phyloP scores from a whole-genome alignment of 2,797 vertebrate genomes.

The Rousettus madagascariensis region DNA sequence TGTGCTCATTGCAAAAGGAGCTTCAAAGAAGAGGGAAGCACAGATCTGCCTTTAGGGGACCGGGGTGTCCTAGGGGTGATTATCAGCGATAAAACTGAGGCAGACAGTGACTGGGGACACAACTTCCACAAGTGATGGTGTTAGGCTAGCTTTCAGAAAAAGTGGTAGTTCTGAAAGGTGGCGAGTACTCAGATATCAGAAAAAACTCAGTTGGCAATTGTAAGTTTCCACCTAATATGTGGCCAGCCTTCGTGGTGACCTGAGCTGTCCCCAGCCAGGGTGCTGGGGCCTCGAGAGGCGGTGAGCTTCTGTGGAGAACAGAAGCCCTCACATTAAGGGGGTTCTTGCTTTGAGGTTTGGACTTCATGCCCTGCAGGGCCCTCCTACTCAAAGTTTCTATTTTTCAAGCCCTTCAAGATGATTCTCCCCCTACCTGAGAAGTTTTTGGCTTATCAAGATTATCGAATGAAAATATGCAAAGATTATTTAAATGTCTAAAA shows the following conservation, averaged over 20 bases:
- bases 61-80: no score
- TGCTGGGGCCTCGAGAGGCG: neutral
- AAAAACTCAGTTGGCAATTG: neutral
- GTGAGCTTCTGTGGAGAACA: neutral
- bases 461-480: slow-evolving; percentile 5
- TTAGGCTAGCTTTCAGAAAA: neutral
- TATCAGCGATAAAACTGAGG: neutral
- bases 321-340: neutral
- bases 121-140: neutral
- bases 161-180: neutral
- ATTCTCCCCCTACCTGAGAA: neutral
- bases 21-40: neutral
- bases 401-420: neutral
- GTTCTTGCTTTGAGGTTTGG: neutral
- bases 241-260: neutral
- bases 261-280: no score
- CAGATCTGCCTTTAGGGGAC: neutral
- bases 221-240: neutral
- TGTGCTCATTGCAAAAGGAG: neutral
- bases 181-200: neutral
- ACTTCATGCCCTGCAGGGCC: neutral
- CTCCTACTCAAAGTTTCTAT: neutral
- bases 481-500: slow-evolving; percentile 22
- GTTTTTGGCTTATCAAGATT: neutral
- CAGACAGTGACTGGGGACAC: neutral